Conservation (phyloP, 2,113 vertebrate genomes). For the Salvelinus alpinus region DNA sequence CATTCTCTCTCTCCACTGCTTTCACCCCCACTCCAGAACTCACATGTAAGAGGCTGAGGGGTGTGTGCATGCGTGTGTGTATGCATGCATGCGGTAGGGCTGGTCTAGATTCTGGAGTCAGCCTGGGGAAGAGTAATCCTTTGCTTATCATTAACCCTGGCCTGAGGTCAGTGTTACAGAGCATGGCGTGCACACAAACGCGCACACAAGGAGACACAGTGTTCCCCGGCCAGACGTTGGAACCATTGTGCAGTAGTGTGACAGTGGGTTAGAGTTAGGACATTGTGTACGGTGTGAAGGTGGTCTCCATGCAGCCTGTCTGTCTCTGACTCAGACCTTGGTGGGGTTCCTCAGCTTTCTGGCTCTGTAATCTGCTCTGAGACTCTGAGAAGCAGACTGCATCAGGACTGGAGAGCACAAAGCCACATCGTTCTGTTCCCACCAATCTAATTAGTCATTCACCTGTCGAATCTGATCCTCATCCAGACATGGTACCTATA, state of each 20-base stretch:
- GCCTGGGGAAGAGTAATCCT: slow-evolving; percentile 34
- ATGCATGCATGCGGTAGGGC: too few relatives aligned
- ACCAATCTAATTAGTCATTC: slow-evolving; percentile 40
- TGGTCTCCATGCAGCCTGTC: too few relatives aligned
- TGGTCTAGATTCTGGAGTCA: background rate
- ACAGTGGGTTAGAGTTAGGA: too few relatives aligned
- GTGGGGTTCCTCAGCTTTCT: too few relatives aligned
- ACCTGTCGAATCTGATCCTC: background rate
- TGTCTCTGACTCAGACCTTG: too few relatives aligned
- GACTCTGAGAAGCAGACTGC: slow-evolving; percentile 1
- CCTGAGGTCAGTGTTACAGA: slow-evolving; percentile 23
- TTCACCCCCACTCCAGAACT: slow-evolving; percentile 26
- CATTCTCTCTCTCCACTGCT: slow-evolving; percentile 30
- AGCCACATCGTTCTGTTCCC: slow-evolving; percentile 42
- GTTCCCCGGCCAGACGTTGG: too few relatives aligned
- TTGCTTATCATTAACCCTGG: slow-evolving; percentile 18
- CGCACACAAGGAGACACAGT: too few relatives aligned
- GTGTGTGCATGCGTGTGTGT: background rate
- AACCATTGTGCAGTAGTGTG: slow-evolving; percentile 1
- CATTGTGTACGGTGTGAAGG: too few relatives aligned
- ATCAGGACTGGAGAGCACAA: slow-evolving; percentile 17
- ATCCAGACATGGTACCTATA: too few relatives aligned
- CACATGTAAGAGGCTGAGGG: slow-evolving; percentile 35
- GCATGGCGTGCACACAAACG: background rate
- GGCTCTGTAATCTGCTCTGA: too few relatives aligned